Evolutionary conservation across 2,797 vertebrate genomes (phyloP).

Genomic region (Melanotaenia pygmaea): DNA sequence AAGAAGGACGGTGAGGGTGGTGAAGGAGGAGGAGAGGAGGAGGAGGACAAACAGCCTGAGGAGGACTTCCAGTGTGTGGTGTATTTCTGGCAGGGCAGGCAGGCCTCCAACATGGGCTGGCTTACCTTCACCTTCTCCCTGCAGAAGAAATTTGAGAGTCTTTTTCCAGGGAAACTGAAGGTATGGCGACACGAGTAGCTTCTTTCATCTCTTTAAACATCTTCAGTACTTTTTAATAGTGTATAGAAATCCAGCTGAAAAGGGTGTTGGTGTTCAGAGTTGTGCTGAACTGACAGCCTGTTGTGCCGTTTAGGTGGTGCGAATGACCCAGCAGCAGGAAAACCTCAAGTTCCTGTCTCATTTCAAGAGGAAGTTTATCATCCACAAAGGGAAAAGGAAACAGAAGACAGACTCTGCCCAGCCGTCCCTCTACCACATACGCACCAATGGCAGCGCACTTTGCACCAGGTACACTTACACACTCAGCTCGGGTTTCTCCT

Average conservation of each 20-base stretch:
- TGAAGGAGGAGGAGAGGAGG: slow-evolving; percentile 56
- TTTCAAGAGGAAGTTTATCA: slow-evolving; percentile 98
- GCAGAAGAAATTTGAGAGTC: slow-evolving; percentile 98
- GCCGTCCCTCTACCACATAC: slow-evolving; percentile 96
- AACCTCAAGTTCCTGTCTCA: slow-evolving; percentile 98
- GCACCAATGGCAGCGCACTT: slow-evolving; percentile 95
- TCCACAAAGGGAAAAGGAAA: slow-evolving; percentile 96
- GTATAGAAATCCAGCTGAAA: background rate
- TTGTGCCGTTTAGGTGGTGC: slow-evolving; percentile 87
- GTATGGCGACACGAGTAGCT: slow-evolving; percentile 56
- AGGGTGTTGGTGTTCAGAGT: too few relatives aligned
- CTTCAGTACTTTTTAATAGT: background rate
- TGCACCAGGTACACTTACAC: slow-evolving; percentile 87
- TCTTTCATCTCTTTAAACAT: background rate
- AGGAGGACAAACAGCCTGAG: slow-evolving; percentile 92
- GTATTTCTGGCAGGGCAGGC: slow-evolving; percentile 98
- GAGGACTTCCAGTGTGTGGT: slow-evolving; percentile 98
- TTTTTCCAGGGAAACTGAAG: slow-evolving; percentile 96
- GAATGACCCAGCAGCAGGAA: slow-evolving; percentile 99
- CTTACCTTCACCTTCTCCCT: slow-evolving; percentile 98
- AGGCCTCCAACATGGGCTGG: slow-evolving; percentile 99
- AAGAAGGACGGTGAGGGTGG: slow-evolving; percentile 55
- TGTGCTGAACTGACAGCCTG: background rate
- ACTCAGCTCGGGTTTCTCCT: background rate
- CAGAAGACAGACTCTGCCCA: slow-evolving; percentile 85